phyloP scores from a whole-genome alignment of 2,113 vertebrate genomes.

The Lichenostomus cassidix region DNA sequence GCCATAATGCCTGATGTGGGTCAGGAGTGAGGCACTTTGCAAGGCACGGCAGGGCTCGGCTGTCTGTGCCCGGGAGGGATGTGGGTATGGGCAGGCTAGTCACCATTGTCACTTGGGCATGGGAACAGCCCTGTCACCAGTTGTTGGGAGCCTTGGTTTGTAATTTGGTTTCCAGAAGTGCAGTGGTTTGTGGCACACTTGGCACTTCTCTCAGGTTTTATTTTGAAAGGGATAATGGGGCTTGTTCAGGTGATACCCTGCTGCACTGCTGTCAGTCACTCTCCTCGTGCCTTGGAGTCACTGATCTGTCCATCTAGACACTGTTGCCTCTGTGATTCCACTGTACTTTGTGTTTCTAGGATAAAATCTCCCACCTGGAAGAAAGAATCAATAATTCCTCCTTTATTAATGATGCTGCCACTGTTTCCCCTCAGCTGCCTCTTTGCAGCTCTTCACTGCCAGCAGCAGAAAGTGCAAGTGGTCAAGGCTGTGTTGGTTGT shows the following conservation, averaged over 20 bases:
- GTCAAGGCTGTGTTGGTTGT: neutral
- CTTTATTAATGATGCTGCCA: neutral
- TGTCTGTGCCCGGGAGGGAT: fast-evolving
- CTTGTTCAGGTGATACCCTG: neutral
- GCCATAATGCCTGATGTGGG: fast-evolving
- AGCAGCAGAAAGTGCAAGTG: neutral
- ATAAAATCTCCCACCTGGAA: neutral
- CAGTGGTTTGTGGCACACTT: neutral
- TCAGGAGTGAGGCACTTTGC: neutral
- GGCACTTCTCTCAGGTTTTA: neutral
- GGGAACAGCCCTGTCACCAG: fast-evolving
- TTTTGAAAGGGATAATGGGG: neutral
- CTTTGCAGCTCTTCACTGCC: neutral
- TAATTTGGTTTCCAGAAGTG: neutral
- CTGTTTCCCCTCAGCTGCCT: neutral
- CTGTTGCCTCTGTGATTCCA: neutral
- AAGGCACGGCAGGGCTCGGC: neutral
- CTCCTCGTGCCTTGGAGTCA: neutral
- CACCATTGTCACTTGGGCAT: fast-evolving
- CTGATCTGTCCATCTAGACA: neutral
- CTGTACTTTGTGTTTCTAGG: neutral
- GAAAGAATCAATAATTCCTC: neutral
- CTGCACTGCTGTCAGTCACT: neutral
- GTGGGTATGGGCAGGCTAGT: fast-evolving
- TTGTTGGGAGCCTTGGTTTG: neutral